Evolutionary conservation across 2,888 invertebrate species (phyloP).

Genomic region (Agonopterix subpropinquella): DNA sequence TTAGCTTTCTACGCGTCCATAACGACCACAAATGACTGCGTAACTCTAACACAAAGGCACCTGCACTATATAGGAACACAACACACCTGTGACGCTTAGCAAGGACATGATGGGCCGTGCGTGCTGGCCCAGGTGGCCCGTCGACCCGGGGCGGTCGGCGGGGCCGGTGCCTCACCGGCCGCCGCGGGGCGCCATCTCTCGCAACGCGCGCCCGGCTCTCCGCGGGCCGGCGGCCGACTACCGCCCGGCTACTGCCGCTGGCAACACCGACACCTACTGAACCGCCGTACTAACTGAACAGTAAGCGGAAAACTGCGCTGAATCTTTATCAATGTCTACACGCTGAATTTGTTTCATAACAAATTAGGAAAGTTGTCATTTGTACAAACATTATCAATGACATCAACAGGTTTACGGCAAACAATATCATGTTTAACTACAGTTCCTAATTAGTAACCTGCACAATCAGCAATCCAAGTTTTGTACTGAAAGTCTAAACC

Average conservation of each 20-base stretch:
- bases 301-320: background rate
- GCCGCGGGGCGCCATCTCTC: constrained; percentile 69
- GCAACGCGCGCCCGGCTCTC: constrained; percentile 62
- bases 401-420: too few species aligned
- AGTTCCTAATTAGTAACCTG: too few species aligned
- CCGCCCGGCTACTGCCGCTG: constrained; percentile 38
- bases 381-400: too few species aligned
- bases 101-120: constrained; percentile 70
- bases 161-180: constrained; percentile 75
- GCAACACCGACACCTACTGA: background rate
- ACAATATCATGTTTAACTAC: too few species aligned
- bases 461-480: too few species aligned
- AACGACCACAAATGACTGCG: constrained; percentile 44
- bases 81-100: constrained; percentile 74
- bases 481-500: too few species aligned
- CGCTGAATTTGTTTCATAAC: too few species aligned
- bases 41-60: constrained; percentile 42
- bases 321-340: background rate
- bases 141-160: constrained; percentile 75
- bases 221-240: constrained; percentile 68
- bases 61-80: constrained; percentile 22
- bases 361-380: too few species aligned
- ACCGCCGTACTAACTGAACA: background rate
- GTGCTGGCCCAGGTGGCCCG: constrained; percentile 63
- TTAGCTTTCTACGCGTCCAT: constrained; percentile 40